phyloP scores from a whole-genome alignment of 2,113 vertebrate genomes.

The Perca schrenkii region DNA sequence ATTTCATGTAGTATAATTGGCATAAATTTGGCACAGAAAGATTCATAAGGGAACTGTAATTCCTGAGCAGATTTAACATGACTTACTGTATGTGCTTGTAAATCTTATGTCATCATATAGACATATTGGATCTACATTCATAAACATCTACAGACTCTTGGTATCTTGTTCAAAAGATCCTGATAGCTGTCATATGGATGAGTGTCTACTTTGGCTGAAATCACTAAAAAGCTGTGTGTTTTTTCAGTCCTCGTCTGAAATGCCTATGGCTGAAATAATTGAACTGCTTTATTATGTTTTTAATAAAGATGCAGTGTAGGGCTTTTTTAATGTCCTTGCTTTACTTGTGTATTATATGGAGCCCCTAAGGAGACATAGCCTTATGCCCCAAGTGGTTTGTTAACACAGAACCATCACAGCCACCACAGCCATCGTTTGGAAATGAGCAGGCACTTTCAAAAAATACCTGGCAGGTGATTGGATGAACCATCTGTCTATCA shows the following conservation, averaged over 20 bases:
- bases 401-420: too few relatives aligned
- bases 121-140: not conserved
- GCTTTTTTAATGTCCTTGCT: not conserved
- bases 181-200: not conserved
- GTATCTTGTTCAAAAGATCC: not conserved
- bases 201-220: not conserved
- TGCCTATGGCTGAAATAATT: constrained; percentile 2
- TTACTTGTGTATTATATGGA: not conserved
- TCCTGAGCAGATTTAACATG: constrained; percentile 8
- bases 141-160: not conserved
- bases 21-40: not conserved
- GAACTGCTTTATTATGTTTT: not conserved
- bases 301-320: not conserved
- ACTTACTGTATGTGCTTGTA: not conserved
- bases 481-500: too few relatives aligned
- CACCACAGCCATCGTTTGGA: too few relatives aligned
- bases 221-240: not conserved
- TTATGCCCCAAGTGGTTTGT: too few relatives aligned
- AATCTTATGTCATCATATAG: too few relatives aligned
- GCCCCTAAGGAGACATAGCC: too few relatives aligned
- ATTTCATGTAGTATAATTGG: not conserved
- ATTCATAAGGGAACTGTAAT: not conserved
- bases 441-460: too few relatives aligned
- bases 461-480: too few relatives aligned
- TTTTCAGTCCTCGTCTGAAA: constrained; percentile 6